These are phyloP conservation scores for Ptychodera flava DNA, from an alignment of 35 echinoderm and acorn worm species.

Conservation along the genomic window DNA sequence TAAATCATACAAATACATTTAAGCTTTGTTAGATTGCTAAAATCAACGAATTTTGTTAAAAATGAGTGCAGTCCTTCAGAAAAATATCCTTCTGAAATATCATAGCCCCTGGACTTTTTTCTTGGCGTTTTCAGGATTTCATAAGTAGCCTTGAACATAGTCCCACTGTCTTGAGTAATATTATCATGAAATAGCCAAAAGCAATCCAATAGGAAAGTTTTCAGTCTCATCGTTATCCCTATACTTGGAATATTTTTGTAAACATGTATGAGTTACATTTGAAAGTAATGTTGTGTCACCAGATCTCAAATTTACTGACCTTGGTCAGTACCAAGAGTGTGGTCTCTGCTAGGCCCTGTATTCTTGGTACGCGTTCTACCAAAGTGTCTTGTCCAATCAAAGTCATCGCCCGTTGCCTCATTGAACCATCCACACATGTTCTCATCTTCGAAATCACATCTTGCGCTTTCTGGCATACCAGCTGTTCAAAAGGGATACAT, in stretches of 20 bases:
- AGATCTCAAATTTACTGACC: constrained; percentile 16
- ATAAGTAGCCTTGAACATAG: too few relatives aligned
- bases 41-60: neutral
- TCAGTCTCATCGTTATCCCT: too few relatives aligned
- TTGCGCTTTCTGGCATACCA: neutral
- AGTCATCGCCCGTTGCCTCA: constrained; percentile 25
- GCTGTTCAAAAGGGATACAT: neutral
- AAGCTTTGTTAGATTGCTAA: neutral
- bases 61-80: neutral
- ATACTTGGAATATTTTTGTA: neutral
- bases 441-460: constrained; percentile 56
- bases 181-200: neutral
- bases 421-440: constrained; percentile 55
- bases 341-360: constrained; percentile 49
- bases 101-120: neutral
- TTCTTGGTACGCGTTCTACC: constrained; percentile 27
- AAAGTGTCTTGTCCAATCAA: constrained; percentile 50
- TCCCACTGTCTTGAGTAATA: too few relatives aligned
- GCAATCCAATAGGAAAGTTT: neutral
- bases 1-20: neutral
- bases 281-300: too few relatives aligned
- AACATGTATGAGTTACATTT: too few relatives aligned
- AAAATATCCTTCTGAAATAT: neutral
- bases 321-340: constrained; percentile 49
- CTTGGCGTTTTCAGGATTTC: neutral